A percentile compares a stretch with the other conserved stretches of the same genome.
phyloP scores from a whole-genome alignment of 1,140 invertebrate genomes.

The Drosophila melanogaster region Release_6_plus_ISO1_MT NC_004354.4:7692001-7692500 shows the following conservation, averaged over 20 bases:
- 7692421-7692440: conserved; percentile 26
- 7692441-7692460: conserved; percentile 23
- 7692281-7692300: conserved; percentile 54
- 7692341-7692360: conserved; percentile 2
- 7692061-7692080: not conserved
- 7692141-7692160: not conserved
- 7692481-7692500: not conserved
- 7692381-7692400: conserved; percentile 42
- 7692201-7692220: no score
- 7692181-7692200: no score
- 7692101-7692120: no score
- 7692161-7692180: not conserved
- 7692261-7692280: conserved; percentile 68
- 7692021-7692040: conserved; percentile 44
- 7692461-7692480: conserved; percentile 32
- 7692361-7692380: conserved; percentile 47
- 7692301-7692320: conserved; percentile 74
- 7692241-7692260: conserved; percentile 15
- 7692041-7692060: conserved; percentile 27
- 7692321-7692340: conserved; percentile 56
- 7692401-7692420: conserved; percentile 45
- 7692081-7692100: no score
- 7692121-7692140: no score
- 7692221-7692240: conserved; percentile 2
- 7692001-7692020: conserved; percentile 34